Conservation (phyloP, 2,888 invertebrate species). For the Drosophila greeni region DNA sequence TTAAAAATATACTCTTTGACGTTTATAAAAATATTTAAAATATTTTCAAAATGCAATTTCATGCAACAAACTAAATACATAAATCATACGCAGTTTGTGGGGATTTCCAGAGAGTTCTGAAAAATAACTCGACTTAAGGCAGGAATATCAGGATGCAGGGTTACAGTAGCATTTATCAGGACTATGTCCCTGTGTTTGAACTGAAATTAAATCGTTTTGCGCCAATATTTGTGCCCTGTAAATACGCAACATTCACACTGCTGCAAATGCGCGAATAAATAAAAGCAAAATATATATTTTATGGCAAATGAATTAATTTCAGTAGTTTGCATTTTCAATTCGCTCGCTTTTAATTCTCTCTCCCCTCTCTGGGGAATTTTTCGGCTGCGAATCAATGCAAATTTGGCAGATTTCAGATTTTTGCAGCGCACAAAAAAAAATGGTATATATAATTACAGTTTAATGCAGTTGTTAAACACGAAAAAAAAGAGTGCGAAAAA, state of each 20-base stretch:
- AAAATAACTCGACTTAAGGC: not conserved
- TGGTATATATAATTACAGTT: conserved; percentile 48
- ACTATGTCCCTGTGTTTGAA: conserved; percentile 16
- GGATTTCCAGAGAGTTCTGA: not conserved
- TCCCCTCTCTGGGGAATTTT: conserved; percentile 14
- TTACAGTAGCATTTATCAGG: conserved; percentile 5
- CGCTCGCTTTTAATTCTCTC: conserved; percentile 21
- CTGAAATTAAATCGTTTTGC: conserved; percentile 55
- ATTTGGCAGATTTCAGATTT: conserved; percentile 23
- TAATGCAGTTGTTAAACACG: conserved; percentile 40
- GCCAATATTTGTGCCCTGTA: conserved; percentile 54
- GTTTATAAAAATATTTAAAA: not conserved
- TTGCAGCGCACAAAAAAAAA: conserved; percentile 2
- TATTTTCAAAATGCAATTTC: not conserved
- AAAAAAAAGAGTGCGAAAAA: conserved; percentile 16
- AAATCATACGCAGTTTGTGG: not conserved
- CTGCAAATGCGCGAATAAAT: conserved; percentile 53
- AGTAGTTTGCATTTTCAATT: conserved; percentile 46
- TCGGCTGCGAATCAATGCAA: conserved; percentile 27
- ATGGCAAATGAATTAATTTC: conserved; percentile 62
- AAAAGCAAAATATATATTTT: conserved; percentile 56
- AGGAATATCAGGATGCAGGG: not conserved
- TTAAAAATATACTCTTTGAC: not conserved
- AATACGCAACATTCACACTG: conserved; percentile 19
- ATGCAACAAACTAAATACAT: not conserved